These are phyloP conservation scores for Dipodomys stephensi DNA, from an alignment of 2,113 vertebrate genomes.

Conservation along the genomic window DNA sequence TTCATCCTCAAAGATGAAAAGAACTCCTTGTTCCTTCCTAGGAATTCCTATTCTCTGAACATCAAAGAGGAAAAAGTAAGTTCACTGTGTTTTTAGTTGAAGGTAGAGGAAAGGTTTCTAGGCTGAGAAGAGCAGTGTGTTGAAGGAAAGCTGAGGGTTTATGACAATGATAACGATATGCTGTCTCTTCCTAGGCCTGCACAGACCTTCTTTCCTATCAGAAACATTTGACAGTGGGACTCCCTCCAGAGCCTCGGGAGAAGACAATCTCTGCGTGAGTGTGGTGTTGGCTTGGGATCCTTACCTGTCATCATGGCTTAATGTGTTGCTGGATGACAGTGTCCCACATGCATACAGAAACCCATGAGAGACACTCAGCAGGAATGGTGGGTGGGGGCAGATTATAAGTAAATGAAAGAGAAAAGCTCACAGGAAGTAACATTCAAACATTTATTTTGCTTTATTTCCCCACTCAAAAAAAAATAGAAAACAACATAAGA, in stretches of 20 bases:
- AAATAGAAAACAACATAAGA: neutral
- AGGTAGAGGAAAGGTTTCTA: conserved; percentile 1
- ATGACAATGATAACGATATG: neutral
- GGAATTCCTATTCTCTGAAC: conserved; percentile 39
- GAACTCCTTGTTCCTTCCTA: neutral
- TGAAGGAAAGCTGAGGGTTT: neutral
- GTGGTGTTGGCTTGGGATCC: neutral
- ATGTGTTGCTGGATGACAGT: neutral
- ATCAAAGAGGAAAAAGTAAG: neutral
- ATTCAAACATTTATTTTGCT: neutral
- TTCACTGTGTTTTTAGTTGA: conserved; percentile 1
- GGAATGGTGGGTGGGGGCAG: neutral
- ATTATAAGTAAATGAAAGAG: neutral
- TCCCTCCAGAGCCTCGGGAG: conserved; percentile 96
- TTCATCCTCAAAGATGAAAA: conserved; percentile 24
- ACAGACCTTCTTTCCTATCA: conserved; percentile 96
- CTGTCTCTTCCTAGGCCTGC: conserved; percentile 91
- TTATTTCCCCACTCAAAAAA: neutral
- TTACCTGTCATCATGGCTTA: neutral
- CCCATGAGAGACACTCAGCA: neutral
- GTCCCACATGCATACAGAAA: neutral
- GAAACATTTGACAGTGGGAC: conserved; percentile 96
- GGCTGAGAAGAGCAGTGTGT: neutral
- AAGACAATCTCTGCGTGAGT: conserved; percentile 95
- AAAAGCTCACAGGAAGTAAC: neutral